A percentile compares a stretch with the other conserved stretches of the same genome.
Conservation (phyloP, 2,888 invertebrate species). For the Fragum sueziense region DNA sequence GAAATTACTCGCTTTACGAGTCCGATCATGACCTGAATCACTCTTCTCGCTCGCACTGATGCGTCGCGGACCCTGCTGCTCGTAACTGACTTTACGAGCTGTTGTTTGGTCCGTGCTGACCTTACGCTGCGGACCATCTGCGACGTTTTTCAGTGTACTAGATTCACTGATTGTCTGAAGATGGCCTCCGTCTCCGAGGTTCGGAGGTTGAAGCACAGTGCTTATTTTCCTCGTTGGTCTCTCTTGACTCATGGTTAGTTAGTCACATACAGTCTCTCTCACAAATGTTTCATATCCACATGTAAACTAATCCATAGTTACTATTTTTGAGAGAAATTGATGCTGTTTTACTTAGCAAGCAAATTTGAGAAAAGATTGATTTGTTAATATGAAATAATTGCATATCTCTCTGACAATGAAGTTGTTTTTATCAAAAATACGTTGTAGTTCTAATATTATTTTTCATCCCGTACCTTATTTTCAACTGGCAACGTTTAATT, state of each 20-base stretch:
- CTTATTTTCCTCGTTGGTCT: conserved; percentile 57
- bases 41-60: conserved; percentile 27
- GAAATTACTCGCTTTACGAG: conserved; percentile 48
- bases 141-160: conserved; percentile 39
- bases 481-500: too few relatives aligned
- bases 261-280: too few relatives aligned
- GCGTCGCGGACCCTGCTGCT: conserved; percentile 29
- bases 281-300: too few relatives aligned
- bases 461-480: too few relatives aligned
- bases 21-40: conserved; percentile 39
- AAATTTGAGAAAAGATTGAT: too few relatives aligned
- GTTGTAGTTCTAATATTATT: too few relatives aligned
- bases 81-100: conserved; percentile 41
- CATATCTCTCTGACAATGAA: too few relatives aligned
- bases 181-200: conserved; percentile 46
- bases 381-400: too few relatives aligned
- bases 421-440: too few relatives aligned
- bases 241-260: conserved; percentile 42
- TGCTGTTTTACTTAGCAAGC: too few relatives aligned
- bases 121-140: conserved; percentile 41
- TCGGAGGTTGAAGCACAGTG: conserved; percentile 50
- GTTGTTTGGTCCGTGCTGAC: conserved; percentile 44
- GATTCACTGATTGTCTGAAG: conserved; percentile 52
- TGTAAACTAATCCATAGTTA: too few relatives aligned
- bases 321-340: too few relatives aligned